Base-by-base conservation (phyloP, 1,140 invertebrate genomes). In the Ladona fulva region DNA sequence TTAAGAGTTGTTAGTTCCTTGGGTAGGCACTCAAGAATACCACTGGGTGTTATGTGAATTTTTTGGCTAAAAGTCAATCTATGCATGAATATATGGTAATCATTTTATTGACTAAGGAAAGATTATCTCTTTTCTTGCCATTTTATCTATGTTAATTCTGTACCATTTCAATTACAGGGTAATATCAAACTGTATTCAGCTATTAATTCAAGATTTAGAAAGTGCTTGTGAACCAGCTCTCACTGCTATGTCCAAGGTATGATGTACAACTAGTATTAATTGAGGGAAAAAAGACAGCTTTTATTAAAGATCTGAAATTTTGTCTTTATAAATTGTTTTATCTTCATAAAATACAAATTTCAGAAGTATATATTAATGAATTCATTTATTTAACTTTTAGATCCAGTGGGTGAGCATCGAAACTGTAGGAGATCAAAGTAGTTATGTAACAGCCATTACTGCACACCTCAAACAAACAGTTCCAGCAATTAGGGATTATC, bases 151-250 rank as follows among this genome's bases (percentile, higher is more conserved):
- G 1, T 8, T 37, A 37, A 37, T 1, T 22, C 10, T 24, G 52
- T 73, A 42, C 76, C 77, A 52, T n/a, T 76, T 80, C 82, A 78
- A 78, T 74, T 82, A 79, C 82, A 93, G 92, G 82, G 92, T 98
- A 5, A 98, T 98, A 82, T 92, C 91, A 74, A 94, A 93, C 83
- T 97, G 95, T 84, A 96, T 98, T 82, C 94, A 97, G 80, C 85
- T 98, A 24, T 86, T 99, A 24, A 97, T 99, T 10, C 95, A 97
- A 85, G 97, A 99, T 87, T 86, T 99, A 74, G 98, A 99, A 87
- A 87, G 92, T 78, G 92, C 94, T 0, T 99, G 97, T 86, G 98
- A 99, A 85, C 92, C 96, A 1, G 94, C 96, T 0, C 87, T 99
- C 8, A 91, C 90, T n/a, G 91, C 94, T 0, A 98, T 99, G 96